Evolutionary conservation across 1,140 invertebrate species (phyloP).

Genomic region (Holotrichia oblita): DNA sequence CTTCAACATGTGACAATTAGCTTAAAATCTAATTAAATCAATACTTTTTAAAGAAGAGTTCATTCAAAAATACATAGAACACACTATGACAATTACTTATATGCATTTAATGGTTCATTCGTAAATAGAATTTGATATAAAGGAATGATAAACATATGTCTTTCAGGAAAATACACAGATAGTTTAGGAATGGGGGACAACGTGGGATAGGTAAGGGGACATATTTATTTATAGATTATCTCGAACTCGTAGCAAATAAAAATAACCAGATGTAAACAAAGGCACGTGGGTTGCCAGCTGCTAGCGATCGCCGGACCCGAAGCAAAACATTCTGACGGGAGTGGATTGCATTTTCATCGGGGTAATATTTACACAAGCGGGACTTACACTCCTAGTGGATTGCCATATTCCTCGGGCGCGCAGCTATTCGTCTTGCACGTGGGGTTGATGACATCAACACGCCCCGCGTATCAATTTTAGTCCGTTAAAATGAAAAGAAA

Average conservation of each 20-base stretch:
- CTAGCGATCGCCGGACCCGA: not conserved
- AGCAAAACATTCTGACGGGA: not conserved
- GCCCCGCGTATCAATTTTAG: conserved; percentile 11
- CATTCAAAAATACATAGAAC: too few relatives aligned
- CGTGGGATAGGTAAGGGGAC: conserved; percentile 14
- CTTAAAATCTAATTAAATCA: too few relatives aligned
- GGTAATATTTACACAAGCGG: not conserved
- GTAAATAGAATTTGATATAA: not conserved
- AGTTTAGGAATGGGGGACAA: not conserved
- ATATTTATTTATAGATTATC: conserved; percentile 10
- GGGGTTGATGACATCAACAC: conserved; percentile 15
- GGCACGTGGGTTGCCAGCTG: conserved; percentile 9
- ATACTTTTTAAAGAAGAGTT: too few relatives aligned
- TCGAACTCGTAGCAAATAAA: conserved; percentile 4
- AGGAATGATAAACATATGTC: not conserved
- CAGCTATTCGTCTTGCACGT: conserved; percentile 2
- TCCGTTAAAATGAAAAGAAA: conserved; percentile 18
- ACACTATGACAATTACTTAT: too few relatives aligned
- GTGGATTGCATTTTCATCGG: not conserved
- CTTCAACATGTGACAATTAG: too few relatives aligned
- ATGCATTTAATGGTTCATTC: not conserved
- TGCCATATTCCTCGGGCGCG: conserved; percentile 1
- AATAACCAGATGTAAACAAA: conserved; percentile 21
- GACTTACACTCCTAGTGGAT: not conserved
- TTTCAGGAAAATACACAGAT: not conserved